A percentile compares a stretch with the other conserved stretches of the same genome.
Conservation (phyloP, 2,797 vertebrate species). For the Alosa sapidissima region DNA sequence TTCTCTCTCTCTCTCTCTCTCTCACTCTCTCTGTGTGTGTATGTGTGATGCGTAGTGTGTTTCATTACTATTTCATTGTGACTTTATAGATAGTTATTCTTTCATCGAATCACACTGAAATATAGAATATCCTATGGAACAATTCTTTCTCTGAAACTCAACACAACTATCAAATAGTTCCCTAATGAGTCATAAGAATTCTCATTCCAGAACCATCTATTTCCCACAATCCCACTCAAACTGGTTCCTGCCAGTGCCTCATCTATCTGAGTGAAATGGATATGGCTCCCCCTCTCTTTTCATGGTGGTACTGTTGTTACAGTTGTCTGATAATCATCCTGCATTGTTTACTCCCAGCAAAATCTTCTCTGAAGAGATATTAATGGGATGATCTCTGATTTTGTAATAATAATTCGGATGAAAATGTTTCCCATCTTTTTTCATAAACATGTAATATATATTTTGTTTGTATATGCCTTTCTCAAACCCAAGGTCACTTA, state of each 20-base stretch:
- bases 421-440: no score
- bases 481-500: no score
- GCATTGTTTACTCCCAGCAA: not conserved
- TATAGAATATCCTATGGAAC: not conserved
- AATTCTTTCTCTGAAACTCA: not conserved
- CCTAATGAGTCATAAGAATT: not conserved
- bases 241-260: not conserved
- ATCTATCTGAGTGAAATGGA: not conserved
- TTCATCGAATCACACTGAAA: not conserved
- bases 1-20: no score
- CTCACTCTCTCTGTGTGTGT: no score
- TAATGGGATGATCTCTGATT: no score
- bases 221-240: not conserved
- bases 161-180: not conserved
- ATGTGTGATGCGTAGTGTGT: no score
- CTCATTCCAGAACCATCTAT: slow-evolving; percentile 8
- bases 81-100: not conserved
- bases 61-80: not conserved
- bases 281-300: not conserved
- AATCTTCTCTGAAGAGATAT: no score
- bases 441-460: no score
- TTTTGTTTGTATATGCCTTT: no score
- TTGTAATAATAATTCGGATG: no score
- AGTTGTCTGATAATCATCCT: not conserved
- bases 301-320: not conserved